Evolutionary conservation across 2,797 vertebrate species (phyloP).

Genomic region (Acanthis flammea): DNA sequence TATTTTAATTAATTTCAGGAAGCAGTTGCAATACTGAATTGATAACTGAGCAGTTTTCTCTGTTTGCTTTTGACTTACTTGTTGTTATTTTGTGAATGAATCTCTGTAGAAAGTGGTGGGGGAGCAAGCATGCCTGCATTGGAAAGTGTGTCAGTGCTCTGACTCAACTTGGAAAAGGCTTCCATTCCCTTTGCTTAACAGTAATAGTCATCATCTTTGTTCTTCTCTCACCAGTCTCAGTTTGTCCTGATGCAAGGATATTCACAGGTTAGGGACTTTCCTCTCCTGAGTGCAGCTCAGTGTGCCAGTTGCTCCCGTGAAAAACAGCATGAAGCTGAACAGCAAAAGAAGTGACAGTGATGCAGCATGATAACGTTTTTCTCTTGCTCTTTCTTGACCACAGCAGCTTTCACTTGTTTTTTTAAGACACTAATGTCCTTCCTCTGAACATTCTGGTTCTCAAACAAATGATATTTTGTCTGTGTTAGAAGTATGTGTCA

Average conservation of each 20-base stretch:
- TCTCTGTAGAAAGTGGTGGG: neutral
- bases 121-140: neutral
- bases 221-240: neutral
- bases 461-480: neutral
- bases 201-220: neutral
- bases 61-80: neutral
- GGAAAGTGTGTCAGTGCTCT: neutral
- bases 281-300: neutral
- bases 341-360: neutral
- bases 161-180: neutral
- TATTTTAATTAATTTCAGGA: neutral
- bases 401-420: neutral
- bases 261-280: neutral
- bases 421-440: neutral
- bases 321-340: neutral
- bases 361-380: neutral
- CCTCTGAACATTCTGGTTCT: neutral
- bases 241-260: neutral
- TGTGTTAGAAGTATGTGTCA: neutral
- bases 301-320: rapidly evolving
- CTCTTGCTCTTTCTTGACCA: neutral
- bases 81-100: neutral
- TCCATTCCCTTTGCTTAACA: neutral
- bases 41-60: neutral
- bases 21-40: neutral